These are phyloP conservation scores for Drosophila parthenogenetica DNA, from an alignment of 2,888 invertebrate species.

Conservation along the genomic window DNA sequence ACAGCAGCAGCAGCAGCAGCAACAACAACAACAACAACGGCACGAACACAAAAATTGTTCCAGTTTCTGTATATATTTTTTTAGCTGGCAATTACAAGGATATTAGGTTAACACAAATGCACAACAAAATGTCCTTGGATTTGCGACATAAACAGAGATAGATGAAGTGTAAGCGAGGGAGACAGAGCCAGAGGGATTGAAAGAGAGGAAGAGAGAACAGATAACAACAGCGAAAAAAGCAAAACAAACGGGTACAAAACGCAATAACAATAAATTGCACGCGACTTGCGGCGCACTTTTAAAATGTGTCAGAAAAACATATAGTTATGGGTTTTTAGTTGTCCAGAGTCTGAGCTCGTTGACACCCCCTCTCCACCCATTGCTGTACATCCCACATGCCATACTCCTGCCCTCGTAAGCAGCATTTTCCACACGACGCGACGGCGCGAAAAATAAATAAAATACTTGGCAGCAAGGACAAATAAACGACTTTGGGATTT, in stretches of 20 bases:
- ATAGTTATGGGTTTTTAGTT: conserved; percentile 75
- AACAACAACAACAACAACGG: conserved; percentile 18
- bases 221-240: conserved; percentile 18
- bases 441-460: conserved; percentile 63
- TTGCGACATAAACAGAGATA: conserved; percentile 37
- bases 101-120: conserved; percentile 75
- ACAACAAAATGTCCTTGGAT: conserved; percentile 71
- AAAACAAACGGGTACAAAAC: conserved; percentile 49
- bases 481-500: conserved; percentile 70
- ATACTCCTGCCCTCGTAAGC: neutral
- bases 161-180: neutral
- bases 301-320: conserved; percentile 77
- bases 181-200: too few species aligned
- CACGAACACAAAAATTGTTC: conserved; percentile 41
- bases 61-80: conserved; percentile 39
- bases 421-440: conserved; percentile 41
- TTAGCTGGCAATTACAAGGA: conserved; percentile 68
- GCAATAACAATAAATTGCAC: conserved; percentile 75
- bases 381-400: neutral
- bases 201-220: neutral
- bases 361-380: neutral
- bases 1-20: conserved; percentile 26
- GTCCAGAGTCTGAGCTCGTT: conserved; percentile 31
- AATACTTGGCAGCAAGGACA: conserved; percentile 54
- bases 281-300: conserved; percentile 73